Percentiles rank a stretch among this genome's conserved stretches.
These are phyloP conservation scores for Drosophila recens DNA, from an alignment of 2,888 invertebrate genomes.

Conservation along the genomic window DNA sequence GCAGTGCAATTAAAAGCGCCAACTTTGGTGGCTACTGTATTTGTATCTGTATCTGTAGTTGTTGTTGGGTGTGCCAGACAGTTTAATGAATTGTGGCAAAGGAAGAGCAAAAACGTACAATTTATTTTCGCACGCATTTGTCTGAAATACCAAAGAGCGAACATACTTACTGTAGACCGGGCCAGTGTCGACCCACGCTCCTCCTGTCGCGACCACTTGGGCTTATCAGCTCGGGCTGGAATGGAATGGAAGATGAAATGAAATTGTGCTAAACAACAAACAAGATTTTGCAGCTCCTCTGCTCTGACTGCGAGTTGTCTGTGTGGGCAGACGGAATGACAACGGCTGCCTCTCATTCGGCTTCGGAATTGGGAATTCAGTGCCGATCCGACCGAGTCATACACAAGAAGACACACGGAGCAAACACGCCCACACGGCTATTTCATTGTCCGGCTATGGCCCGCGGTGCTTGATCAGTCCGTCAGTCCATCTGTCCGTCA, in stretches of 20 bases:
- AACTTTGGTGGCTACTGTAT: constrained; percentile 37
- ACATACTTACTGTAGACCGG: constrained; percentile 1
- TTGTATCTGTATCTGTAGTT: constrained; percentile 6
- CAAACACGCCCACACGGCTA: constrained; percentile 54
- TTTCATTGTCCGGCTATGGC: constrained; percentile 56
- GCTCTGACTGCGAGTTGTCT: constrained; percentile 18
- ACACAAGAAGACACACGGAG: constrained; percentile 24
- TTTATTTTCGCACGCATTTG: constrained; percentile 75
- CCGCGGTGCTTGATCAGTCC: constrained; percentile 41
- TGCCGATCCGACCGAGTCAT: constrained; percentile 16
- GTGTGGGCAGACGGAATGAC: constrained; percentile 73
- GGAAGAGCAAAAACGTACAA: constrained; percentile 38
- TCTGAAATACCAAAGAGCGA: constrained; percentile 38
- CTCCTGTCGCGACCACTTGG: constrained; percentile 34
- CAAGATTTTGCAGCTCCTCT: constrained; percentile 60
- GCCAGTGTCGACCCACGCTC: constrained; percentile 44
- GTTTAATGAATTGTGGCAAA: constrained; percentile 52
- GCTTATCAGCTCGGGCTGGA: constrained; percentile 65
- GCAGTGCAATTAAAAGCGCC: constrained; percentile 68
- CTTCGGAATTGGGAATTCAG: constrained; percentile 19
- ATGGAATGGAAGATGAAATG: constrained; percentile 64
- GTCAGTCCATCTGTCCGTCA: constrained; percentile 33
- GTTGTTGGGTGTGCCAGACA: constrained; percentile 48
- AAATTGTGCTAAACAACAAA: constrained; percentile 80
- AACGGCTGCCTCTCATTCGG: constrained; percentile 47